Percentiles rank a stretch among this genome's conserved stretches.
These are phyloP conservation scores for Enteromius argenteus DNA, from an alignment of 2,797 vertebrate genomes.

Conservation along the genomic window DNA sequence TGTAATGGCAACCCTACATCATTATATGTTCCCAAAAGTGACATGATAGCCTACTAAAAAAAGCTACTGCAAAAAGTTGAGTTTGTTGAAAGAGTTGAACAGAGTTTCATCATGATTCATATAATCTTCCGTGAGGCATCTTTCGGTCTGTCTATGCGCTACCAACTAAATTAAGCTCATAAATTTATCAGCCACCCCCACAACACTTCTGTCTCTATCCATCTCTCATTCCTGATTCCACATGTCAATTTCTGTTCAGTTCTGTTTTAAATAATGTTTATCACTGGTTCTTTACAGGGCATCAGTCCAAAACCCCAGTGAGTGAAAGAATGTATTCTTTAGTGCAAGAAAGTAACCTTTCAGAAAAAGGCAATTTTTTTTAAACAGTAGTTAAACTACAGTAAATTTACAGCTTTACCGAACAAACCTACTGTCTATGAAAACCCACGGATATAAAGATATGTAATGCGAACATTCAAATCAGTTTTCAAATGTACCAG, in stretches of 20 bases:
- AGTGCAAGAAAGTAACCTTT: not conserved
- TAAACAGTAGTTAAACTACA: not conserved
- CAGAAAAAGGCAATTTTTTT: not conserved
- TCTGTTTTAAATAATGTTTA: not conserved
- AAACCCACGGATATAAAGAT: no score
- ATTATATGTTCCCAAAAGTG: not conserved
- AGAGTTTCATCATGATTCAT: not conserved
- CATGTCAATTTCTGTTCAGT: not conserved
- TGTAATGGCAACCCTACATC: not conserved
- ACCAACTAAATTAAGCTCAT: conserved; percentile 13
- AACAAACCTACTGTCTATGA: no score
- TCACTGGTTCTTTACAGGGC: not conserved
- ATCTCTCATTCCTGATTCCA: not conserved
- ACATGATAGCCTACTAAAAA: not conserved
- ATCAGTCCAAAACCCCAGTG: not conserved
- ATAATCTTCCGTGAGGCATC: not conserved
- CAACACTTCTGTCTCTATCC: conserved; percentile 16
- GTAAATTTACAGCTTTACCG: not conserved
- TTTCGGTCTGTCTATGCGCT: not conserved
- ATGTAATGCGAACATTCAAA: no score
- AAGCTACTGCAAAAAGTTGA: not conserved
- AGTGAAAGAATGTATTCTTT: not conserved
- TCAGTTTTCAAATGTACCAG: no score
- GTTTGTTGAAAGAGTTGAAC: not conserved
- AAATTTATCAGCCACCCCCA: conserved; percentile 4